Percentiles rank a stretch among this genome's conserved stretches.
phyloP scores from a whole-genome alignment of 2,888 invertebrate species.

The Ennomos quercinarius region DNA sequence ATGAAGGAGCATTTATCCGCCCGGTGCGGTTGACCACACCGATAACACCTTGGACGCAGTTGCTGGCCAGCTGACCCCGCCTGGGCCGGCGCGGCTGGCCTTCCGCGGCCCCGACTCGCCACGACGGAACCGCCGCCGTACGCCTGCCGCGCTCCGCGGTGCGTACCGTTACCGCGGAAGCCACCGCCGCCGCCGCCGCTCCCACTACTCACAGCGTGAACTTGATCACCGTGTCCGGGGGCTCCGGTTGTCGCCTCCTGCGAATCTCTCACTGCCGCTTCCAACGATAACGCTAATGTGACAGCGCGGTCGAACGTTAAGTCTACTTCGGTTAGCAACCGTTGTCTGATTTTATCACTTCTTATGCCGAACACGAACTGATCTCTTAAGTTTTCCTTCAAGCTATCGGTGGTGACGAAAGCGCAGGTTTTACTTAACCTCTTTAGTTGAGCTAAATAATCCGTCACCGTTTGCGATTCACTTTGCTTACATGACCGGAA shows the following conservation, averaged over 20 bases:
- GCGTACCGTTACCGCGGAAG: neutral
- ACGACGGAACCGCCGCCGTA: too few species aligned
- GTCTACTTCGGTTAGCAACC: neutral
- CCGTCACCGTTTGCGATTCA: conserved; percentile 13
- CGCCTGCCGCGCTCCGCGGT: too few species aligned
- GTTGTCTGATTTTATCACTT: too few species aligned
- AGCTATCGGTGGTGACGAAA: neutral
- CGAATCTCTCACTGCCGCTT: neutral
- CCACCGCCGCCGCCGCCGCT: neutral
- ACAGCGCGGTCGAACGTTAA: neutral
- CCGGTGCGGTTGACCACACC: conserved; percentile 10
- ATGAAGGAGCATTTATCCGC: conserved; percentile 19
- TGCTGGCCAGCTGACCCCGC: neutral
- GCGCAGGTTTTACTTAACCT: neutral
- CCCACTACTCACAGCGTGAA: neutral
- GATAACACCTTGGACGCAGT: neutral
- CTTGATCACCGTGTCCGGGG: neutral
- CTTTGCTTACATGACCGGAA: conserved; percentile 20
- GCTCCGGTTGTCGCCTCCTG: neutral
- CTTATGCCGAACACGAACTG: too few species aligned
- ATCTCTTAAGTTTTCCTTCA: neutral
- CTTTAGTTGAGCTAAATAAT: conserved; percentile 17
- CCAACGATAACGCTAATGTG: neutral
- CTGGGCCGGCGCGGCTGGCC: neutral
- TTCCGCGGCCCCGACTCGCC: neutral